Evolutionary conservation across 2,888 invertebrate species (phyloP).

Genomic region (Cordylochernes scorpioides): DNA sequence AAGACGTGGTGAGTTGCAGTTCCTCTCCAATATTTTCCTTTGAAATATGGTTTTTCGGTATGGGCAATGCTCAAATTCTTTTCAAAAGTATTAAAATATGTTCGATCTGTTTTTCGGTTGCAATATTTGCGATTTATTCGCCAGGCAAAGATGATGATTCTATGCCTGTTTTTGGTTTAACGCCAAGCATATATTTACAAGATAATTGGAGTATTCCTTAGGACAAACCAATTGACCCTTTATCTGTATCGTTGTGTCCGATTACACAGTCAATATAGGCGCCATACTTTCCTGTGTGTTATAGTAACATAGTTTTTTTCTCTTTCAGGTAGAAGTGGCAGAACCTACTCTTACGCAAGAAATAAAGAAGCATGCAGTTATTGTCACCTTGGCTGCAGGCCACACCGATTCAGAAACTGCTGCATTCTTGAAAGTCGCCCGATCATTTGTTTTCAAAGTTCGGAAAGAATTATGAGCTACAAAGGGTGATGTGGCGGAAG

Average conservation of each 20-base stretch:
- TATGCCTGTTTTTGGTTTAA: conserved; percentile 6
- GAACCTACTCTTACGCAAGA: too few relatives aligned
- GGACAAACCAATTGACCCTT: conserved; percentile 11
- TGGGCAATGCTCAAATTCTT: conserved; percentile 3
- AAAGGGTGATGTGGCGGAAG: too few relatives aligned
- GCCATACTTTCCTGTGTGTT: too few relatives aligned
- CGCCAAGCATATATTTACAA: conserved; percentile 8
- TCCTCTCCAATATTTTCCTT: conserved; percentile 3
- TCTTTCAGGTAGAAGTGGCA: too few relatives aligned
- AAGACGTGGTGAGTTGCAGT: conserved; percentile 5
- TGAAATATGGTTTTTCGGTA: conserved; percentile 2
- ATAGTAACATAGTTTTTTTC: too few relatives aligned
- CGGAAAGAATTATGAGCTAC: too few relatives aligned
- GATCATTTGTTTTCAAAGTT: too few relatives aligned
- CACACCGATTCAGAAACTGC: too few relatives aligned
- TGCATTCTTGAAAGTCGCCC: too few relatives aligned
- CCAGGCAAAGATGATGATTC: conserved; percentile 4
- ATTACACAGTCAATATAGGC: too few relatives aligned
- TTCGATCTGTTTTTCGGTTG: conserved; percentile 1
- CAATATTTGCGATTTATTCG: conserved; percentile 1
- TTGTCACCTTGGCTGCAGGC: too few relatives aligned
- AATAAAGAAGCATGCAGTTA: too few relatives aligned
- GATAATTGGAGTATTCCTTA: conserved; percentile 6
- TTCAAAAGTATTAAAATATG: conserved; percentile 3
- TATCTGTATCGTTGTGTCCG: conserved; percentile 7